Evolutionary conservation across 2,113 vertebrate genomes (phyloP), one percentile per base, ranked within the genome.

Genomic region (Andinoacara biseriatus): DNA sequence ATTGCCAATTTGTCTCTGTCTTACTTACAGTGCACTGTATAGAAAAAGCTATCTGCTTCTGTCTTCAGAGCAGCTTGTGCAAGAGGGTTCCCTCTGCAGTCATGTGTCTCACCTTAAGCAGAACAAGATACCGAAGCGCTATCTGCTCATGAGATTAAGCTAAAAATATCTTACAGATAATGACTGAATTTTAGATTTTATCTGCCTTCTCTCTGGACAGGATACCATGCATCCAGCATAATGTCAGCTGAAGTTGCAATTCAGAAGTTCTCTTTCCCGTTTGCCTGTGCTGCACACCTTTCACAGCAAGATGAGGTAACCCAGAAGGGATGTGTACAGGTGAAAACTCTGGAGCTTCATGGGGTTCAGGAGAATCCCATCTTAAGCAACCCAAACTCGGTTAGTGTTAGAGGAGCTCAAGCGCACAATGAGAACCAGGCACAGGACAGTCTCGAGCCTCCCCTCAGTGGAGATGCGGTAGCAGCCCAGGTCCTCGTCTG

Each of bases 221-320:
- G 88, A 58, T 58, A 40, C 75, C 85, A 93, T 93, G 93, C 67
- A 65, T 74, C 59, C 81, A 81, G 89, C 82, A 87, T 91, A 80
- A 95, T 94, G 95, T 93, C 90, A 13, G 90, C 94, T 15, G 80
- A 90, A 83, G 90, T 94, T 33, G 91, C 85, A 17, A 85, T 90
- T 22, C 89, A 94, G 85, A 96, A 93, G 89, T 93, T 94, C 78
- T 92, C 92, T 81, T 91, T 94, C 87, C 94, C 92, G 60, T 90
- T 94, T 75, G 82, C 90, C 89, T 87, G 85, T 35, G 38, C 87
- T 1, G 67, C 67, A 1, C 76, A 57, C 5, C 88, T 86, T 40
- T 40, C 89, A 54, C 69, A 78, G 58, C 86, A 78, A n/a, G 84
- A 85, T 26, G 85, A 84, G 76, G 76, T 59, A 46, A 83, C 62